Evolutionary conservation across 2,888 invertebrate species (phyloP).

Genomic region (Stenichneumon culpator): DNA sequence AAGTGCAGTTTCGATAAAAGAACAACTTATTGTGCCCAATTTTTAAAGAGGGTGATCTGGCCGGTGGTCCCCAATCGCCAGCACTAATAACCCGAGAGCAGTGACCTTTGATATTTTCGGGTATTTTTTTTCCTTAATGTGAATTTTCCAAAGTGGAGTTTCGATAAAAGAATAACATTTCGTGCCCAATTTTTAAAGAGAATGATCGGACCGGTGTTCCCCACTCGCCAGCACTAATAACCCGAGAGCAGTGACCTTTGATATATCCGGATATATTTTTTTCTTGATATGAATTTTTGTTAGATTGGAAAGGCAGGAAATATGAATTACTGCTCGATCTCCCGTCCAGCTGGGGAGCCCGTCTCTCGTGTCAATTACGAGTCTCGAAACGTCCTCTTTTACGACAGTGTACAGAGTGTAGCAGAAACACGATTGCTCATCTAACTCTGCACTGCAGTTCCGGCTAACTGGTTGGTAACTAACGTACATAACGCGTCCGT

Average conservation of each 20-base stretch:
- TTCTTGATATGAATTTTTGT: background rate
- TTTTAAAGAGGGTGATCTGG: too few relatives aligned
- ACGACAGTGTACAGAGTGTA: background rate
- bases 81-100: too few relatives aligned
- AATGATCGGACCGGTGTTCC: too few relatives aligned
- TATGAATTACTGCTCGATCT: slow-evolving; percentile 33
- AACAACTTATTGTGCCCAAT: too few relatives aligned
- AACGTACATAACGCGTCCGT: slow-evolving; percentile 12
- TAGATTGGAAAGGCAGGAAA: slow-evolving; percentile 4
- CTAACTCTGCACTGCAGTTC: slow-evolving; percentile 17
- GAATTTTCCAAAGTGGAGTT: too few relatives aligned
- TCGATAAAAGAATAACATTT: too few relatives aligned
- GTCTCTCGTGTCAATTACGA: slow-evolving; percentile 3
- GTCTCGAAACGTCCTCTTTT: slow-evolving; percentile 20
- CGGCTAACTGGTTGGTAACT: slow-evolving; percentile 27
- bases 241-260: background rate
- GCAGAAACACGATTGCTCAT: slow-evolving; percentile 12
- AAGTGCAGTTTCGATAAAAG: too few relatives aligned
- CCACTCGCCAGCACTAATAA: too few relatives aligned
- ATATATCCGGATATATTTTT: background rate
- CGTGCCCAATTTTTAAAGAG: too few relatives aligned
- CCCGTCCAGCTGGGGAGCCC: slow-evolving; percentile 5
- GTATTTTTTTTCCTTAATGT: too few relatives aligned
- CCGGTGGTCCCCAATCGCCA: too few relatives aligned
- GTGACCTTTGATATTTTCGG: too few relatives aligned